Evolutionary conservation across 1,140 invertebrate genomes (phyloP).

Genomic region (Leptopilina clavipes): DNA sequence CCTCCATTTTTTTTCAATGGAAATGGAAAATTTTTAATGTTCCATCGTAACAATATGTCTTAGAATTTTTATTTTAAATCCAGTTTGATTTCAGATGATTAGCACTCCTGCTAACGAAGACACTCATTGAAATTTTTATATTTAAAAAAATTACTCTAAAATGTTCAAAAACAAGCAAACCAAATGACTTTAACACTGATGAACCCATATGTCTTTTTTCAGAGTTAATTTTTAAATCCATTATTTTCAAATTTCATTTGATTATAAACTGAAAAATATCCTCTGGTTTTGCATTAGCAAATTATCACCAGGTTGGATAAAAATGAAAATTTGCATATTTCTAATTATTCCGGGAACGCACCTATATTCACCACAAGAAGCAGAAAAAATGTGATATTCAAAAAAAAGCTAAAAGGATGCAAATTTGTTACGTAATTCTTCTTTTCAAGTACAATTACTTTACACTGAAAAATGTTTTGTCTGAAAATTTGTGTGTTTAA

Average conservation of each 20-base stretch:
- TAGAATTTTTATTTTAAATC: too few species aligned
- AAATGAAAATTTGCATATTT: neutral
- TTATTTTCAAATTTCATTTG: neutral
- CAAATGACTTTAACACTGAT: too few species aligned
- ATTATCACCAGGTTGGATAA: neutral
- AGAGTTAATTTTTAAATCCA: too few species aligned
- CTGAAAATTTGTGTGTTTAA: neutral
- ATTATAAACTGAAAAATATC: neutral
- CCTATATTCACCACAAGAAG: neutral
- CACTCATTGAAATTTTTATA: too few species aligned
- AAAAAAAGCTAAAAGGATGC: neutral
- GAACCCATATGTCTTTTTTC: too few species aligned
- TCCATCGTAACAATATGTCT: too few species aligned
- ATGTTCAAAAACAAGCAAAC: too few species aligned
- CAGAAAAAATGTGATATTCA: conserved; percentile 8
- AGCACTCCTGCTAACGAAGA: too few species aligned
- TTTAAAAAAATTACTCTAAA: too few species aligned
- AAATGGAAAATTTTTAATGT: neutral
- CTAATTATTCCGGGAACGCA: conserved; percentile 6
- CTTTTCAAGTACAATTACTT: neutral
- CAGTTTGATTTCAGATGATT: too few species aligned
- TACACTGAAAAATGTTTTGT: neutral
- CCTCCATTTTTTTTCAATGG: neutral
- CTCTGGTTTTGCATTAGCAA: neutral
- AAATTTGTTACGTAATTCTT: neutral